These are phyloP conservation scores for Aethes cnicana DNA, from an alignment of 2,888 invertebrate genomes.

Conservation along the genomic window DNA sequence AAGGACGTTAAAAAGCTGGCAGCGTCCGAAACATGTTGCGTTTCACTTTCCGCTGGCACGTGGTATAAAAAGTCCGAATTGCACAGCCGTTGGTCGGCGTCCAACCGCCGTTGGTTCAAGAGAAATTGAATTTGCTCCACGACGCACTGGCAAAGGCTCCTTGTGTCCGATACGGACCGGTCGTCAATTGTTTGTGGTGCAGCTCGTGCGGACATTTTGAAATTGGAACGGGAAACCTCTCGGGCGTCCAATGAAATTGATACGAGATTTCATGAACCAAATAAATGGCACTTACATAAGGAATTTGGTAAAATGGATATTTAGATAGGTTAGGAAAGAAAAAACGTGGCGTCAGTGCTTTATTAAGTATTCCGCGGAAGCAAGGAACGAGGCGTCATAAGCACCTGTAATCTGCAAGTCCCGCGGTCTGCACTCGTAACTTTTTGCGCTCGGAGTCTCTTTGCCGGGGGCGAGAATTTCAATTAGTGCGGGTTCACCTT, in stretches of 20 bases:
- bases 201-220: conserved; percentile 4
- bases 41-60: conserved; percentile 18
- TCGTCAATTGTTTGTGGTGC: conserved; percentile 17
- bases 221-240: conserved; percentile 11
- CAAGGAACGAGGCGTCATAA: conserved; percentile 7
- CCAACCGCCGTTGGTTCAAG: background rate
- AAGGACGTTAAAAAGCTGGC: conserved; percentile 16
- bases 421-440: conserved; percentile 8
- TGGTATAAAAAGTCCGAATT: background rate
- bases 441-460: conserved; percentile 12
- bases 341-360: too few species aligned
- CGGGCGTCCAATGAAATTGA: too few species aligned
- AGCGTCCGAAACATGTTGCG: conserved; percentile 2
- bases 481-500: conserved; percentile 46
- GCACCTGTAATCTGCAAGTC: conserved; percentile 17
- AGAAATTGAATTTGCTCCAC: conserved; percentile 19
- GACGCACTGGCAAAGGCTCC: conserved; percentile 9
- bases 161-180: conserved; percentile 16
- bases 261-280: too few species aligned
- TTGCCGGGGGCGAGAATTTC: conserved; percentile 42
- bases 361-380: too few species aligned
- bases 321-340: too few species aligned
- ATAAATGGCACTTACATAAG: too few species aligned
- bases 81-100: background rate
- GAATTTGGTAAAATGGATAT: too few species aligned